Evolutionary conservation across 2,888 invertebrate species (phyloP), one percentile per base, ranked within the genome.

Genomic region (Euproctis similis): DNA sequence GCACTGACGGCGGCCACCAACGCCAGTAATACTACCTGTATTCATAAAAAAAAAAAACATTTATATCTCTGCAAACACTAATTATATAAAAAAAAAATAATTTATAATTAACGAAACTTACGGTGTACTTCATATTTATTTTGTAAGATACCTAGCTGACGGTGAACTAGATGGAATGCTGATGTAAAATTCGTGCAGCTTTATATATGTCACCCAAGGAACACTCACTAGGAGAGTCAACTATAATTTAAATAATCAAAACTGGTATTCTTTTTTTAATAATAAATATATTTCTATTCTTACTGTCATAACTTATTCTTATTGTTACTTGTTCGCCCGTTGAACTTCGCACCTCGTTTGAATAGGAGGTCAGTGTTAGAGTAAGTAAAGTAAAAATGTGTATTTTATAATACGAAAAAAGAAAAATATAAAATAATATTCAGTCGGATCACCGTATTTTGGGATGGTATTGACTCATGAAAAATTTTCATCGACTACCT

Each of bases 81-180:
- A 38, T 26, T 28, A 14, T 11, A 24, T 31, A 26, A 34, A 23
- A 31, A 27, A 27, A 16, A 2, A 8, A 19, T 29, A 29, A 22
- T 9, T 25, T 28, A 32, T 32, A 7, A 10, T 21, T 3, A 4
- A 4, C 19, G 8, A n/a, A 19, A 78, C 77, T 78, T 67, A 78
- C 77, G 39, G 65, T 64, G 56, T 62, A 65, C 68, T 61, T 76
- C 77, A 78, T 78, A 61, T 67, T 47, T 31, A 33, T 47, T 31
- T 19, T 46, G 30, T 50, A 41, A 43, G 59, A 46, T 59, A 66
- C 36, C 66, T 67, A 65, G 71, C 73, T 66, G 57, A 21, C 62
- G 69, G 41, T 74, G 72, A 66, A 72, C 78, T 80, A 80, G 68
- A 71, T 78, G 49, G 77, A 78, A 70, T 81, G 81, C 55, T 53